Base-by-base conservation (phyloP, 2,888 invertebrate species). In the Sesia bembeciformis region DNA sequence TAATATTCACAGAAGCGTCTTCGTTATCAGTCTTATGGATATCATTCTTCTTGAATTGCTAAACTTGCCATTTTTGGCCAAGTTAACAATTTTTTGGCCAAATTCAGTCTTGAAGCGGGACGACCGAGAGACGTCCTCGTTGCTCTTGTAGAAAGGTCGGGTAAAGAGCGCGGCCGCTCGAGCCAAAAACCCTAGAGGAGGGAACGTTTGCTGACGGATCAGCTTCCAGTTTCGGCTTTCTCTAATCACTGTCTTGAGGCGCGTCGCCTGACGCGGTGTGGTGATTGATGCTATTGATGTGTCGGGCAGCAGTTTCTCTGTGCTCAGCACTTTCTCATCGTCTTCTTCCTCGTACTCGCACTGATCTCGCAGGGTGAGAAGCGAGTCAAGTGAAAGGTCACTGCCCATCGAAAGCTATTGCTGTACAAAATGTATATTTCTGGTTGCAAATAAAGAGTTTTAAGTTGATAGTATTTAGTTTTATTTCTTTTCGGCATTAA, bases 271-370 rank as follows among this genome's bases (percentile, higher is more conserved):
- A 3, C 78, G 73, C 52, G 92, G 91, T 53, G 92, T 93, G 4
- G 94, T 93, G 71, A 94, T 93, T 39, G 93, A 93, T 8, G 94
- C 92, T 64, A 94, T 94, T 51, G 92, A 93, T 5, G 93, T 87
- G 65, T 94, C 93, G 0, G 93, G 93, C 53, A 94, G 72, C 3
- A 94, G 86, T 58, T 92, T 93, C 58, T 83, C 87, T 2, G 72
- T 69, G 63, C 75, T 85, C 4, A 73, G 63, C 2, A 71, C 62
- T 42, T 69, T 75, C 49, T 80, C 78, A 0, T 57, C 46, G 0
- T 56, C 39, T 4, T 60, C 56, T 7, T 79, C 78, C 0, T 57
- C 49, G 0, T 57, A 38, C 23, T 74, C 70, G 61, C 72, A 70
- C 8, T 73, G 74, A 0, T 66, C 78, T 3, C 65, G 65, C 1